Conservation (phyloP, 2,888 invertebrate species). For the Eupelmus urozonus region DNA sequence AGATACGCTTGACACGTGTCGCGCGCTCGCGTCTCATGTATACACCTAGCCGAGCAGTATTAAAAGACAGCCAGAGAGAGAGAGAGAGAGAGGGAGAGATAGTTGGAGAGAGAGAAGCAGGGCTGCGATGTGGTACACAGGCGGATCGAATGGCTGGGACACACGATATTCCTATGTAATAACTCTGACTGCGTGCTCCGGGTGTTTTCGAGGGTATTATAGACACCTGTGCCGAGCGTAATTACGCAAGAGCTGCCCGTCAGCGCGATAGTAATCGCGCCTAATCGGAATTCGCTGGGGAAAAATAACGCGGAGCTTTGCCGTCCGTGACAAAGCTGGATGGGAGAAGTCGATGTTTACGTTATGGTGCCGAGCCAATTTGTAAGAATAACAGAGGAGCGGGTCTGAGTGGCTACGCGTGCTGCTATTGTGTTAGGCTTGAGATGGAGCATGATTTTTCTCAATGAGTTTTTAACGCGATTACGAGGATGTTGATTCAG, state of each 20-base stretch:
- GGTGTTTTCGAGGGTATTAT: neutral
- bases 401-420: too few species aligned
- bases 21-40: neutral
- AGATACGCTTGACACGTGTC: constrained; percentile 40
- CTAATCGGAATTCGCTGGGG: constrained; percentile 27
- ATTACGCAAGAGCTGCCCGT: constrained; percentile 25
- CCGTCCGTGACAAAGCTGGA: too few species aligned
- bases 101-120: neutral
- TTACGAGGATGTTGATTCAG: too few species aligned
- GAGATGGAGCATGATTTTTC: too few species aligned
- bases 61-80: too few species aligned
- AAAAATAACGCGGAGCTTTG: neutral
- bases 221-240: neutral
- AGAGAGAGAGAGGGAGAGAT: too few species aligned
- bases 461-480: too few species aligned
- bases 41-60: too few species aligned
- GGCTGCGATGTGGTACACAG: neutral
- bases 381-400: too few species aligned
- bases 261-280: neutral
- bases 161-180: constrained; percentile 44
- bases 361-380: too few species aligned
- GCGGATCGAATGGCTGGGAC: constrained; percentile 37
- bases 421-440: too few species aligned
- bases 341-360: too few species aligned
- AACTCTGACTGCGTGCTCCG: neutral